Conservation (phyloP, 2,797 vertebrate species). For the Periparus ater region DNA sequence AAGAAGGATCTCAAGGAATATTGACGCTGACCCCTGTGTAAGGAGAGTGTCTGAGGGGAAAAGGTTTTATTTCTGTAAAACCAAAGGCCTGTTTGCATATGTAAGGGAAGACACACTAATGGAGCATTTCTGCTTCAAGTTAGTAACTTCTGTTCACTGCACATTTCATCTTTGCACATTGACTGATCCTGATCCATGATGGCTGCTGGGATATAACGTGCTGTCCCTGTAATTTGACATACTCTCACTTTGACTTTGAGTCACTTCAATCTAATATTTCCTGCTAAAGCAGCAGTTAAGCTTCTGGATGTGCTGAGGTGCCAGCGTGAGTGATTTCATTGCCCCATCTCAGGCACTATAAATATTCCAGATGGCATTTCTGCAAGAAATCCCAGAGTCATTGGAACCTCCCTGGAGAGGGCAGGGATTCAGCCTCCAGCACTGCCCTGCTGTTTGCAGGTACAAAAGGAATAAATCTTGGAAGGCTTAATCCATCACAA, state of each 20-base stretch:
- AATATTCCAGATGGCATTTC: slow-evolving; percentile 19
- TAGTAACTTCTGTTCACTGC: fast-evolving
- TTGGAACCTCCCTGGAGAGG: slow-evolving; percentile 3
- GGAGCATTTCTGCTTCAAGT: fast-evolving
- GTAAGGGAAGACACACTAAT: no score
- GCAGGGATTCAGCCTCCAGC: not conserved
- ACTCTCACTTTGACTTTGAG: not conserved
- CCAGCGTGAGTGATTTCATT: not conserved
- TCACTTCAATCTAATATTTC: not conserved
- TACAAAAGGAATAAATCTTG: not conserved
- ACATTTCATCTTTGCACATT: not conserved
- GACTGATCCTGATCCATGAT: fast-evolving
- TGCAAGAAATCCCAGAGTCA: slow-evolving; percentile 58
- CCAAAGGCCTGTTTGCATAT: not conserved
- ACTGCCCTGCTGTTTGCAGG: not conserved
- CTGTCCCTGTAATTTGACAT: fast-evolving
- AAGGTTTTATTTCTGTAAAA: not conserved
- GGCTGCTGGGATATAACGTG: not conserved
- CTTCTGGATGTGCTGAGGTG: not conserved
- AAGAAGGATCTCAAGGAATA: not conserved
- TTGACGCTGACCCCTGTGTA: fast-evolving
- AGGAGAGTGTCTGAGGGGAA: fast-evolving
- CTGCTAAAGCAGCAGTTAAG: not conserved
- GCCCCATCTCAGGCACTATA: slow-evolving; percentile 4
- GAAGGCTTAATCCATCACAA: no score